phyloP scores from a whole-genome alignment of 1,140 invertebrate species.

The Anadara kagoshimensis region DNA sequence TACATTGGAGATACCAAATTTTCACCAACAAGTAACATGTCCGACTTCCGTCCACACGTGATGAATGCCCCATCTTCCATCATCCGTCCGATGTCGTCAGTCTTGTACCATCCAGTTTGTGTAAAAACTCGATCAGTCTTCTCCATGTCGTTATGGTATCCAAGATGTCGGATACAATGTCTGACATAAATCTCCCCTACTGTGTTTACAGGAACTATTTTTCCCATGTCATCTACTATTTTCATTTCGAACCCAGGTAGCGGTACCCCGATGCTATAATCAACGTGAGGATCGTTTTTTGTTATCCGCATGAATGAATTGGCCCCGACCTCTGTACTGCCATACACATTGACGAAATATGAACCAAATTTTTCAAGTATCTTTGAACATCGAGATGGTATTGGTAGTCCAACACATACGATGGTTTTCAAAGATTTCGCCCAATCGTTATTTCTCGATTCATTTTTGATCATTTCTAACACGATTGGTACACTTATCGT shows the following conservation, averaged over 20 bases:
- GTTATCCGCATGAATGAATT: neutral
- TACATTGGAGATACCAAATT: constrained; percentile 15
- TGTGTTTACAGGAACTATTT: constrained; percentile 8
- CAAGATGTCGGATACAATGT: constrained; percentile 13
- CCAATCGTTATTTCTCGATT: neutral
- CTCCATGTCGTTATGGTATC: constrained; percentile 35
- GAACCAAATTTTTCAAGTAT: constrained; percentile 11
- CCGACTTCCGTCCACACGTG: constrained; percentile 36
- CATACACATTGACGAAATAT: constrained; percentile 19
- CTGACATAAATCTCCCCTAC: constrained; percentile 32
- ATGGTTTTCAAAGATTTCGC: neutral
- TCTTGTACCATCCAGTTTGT: constrained; percentile 44
- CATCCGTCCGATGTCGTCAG: constrained; percentile 37
- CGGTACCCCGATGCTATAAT: constrained; percentile 7
- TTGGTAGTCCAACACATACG: constrained; percentile 9
- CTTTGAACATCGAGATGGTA: constrained; percentile 11
- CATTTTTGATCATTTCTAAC: constrained; percentile 17
- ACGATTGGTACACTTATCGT: constrained; percentile 22
- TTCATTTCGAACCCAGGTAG: constrained; percentile 32
- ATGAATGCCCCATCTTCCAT: constrained; percentile 29
- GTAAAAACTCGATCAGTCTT: constrained; percentile 24
- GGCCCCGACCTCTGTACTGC: constrained; percentile 22
- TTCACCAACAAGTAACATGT: constrained; percentile 34
- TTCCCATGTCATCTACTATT: constrained; percentile 32
- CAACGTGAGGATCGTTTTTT: neutral